These are phyloP conservation scores for Echinometra lucunter DNA, from an alignment of 53 echinoderm and acorn worm genomes.

Conservation along the genomic window DNA sequence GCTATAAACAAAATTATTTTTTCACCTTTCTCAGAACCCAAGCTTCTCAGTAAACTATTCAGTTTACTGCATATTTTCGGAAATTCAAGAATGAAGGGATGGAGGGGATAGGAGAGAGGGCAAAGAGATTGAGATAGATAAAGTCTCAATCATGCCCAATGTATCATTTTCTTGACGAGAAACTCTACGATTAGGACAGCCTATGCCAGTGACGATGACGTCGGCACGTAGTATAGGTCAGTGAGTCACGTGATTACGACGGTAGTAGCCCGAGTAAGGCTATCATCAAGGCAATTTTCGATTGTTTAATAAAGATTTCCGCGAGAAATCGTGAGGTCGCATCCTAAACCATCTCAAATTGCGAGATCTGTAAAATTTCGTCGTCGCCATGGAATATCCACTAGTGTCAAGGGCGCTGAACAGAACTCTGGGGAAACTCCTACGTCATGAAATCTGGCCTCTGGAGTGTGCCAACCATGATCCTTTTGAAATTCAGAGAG, in stretches of 20 bases:
- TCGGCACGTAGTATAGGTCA: background rate
- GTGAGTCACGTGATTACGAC: background rate
- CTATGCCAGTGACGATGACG: background rate
- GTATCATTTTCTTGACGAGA: background rate
- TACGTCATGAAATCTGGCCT: background rate
- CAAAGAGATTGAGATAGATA: background rate
- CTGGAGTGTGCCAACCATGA: background rate
- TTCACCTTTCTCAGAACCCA: too few species aligned
- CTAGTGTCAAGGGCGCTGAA: background rate
- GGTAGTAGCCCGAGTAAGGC: background rate
- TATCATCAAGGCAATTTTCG: background rate
- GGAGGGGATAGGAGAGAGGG: background rate
- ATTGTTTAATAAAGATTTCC: constrained; percentile 24
- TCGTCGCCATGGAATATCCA: background rate
- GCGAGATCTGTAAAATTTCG: background rate
- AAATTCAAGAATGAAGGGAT: too few species aligned
- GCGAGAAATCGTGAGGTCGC: background rate
- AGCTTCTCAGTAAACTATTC: too few species aligned
- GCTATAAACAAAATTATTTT: too few species aligned
- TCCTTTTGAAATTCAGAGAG: background rate
- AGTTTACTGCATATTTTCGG: too few species aligned
- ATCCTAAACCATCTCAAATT: background rate
- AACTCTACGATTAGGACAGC: background rate
- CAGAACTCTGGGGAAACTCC: background rate
- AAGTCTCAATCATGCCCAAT: background rate